Percentiles rank a stretch among this genome's conserved stretches.
Conservation (phyloP, 2,797 vertebrate genomes). For the Vireo griseus region DNA sequence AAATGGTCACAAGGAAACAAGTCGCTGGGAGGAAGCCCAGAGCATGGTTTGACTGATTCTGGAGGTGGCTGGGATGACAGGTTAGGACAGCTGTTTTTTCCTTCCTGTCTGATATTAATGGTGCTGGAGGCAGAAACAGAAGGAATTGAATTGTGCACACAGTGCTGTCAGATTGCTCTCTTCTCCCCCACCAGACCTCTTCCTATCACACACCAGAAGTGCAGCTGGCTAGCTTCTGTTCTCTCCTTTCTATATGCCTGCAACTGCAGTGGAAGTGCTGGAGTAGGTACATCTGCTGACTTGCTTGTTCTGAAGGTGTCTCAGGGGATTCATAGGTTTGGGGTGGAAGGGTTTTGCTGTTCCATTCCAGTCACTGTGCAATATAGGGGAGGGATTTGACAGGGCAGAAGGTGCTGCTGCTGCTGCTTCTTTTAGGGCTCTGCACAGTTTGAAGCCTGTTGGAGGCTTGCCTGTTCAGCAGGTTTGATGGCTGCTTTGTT, state of each 20-base stretch:
- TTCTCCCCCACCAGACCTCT: not conserved
- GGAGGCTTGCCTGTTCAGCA: not conserved
- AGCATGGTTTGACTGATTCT: not conserved
- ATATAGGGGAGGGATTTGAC: not conserved
- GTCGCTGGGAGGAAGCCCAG: not conserved
- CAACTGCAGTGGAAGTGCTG: not conserved
- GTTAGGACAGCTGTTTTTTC: not conserved
- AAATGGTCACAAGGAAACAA: not conserved
- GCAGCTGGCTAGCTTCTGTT: not conserved
- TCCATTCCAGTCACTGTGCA: not conserved
- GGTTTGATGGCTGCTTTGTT: not conserved
- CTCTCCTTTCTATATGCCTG: not conserved
- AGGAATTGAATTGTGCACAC: not conserved
- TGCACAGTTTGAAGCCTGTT: not conserved
- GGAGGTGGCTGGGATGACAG: not conserved
- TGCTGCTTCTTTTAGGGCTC: not conserved
- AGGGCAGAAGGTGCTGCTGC: not conserved
- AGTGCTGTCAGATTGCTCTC: not conserved
- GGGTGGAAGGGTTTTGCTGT: not conserved
- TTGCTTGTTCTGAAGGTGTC: not conserved
- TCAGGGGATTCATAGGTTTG: not conserved
- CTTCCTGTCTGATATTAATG: not conserved
- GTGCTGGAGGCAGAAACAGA: not conserved
- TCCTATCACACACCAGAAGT: not conserved
- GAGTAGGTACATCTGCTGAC: not conserved